phyloP scores from a whole-genome alignment of 2,113 vertebrate species.

The Dissostichus mawsoni region DNA sequence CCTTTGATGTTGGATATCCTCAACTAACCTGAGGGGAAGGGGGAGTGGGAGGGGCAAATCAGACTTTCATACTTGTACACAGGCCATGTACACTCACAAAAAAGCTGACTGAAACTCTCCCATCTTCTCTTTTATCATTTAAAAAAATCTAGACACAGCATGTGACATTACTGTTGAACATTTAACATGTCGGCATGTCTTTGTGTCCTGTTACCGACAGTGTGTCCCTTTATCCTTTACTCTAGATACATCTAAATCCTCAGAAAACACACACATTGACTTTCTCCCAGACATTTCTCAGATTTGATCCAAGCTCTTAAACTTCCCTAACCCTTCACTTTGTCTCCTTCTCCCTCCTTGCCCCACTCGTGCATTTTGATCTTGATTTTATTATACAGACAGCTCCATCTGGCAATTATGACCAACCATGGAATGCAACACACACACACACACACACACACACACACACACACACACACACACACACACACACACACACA shows the following conservation, averaged over 20 bases:
- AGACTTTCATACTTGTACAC: constrained; percentile 2
- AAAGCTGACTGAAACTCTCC: not conserved
- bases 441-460: constrained; percentile 4
- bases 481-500: not conserved
- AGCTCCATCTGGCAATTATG: constrained; percentile 51
- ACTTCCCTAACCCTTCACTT: constrained; percentile 16
- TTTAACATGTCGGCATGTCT: not conserved
- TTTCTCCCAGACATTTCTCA: constrained; percentile 33
- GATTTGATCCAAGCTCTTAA: constrained; percentile 14
- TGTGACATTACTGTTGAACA: constrained; percentile 12
- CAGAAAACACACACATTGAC: constrained; percentile 12
- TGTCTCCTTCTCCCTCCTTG: constrained; percentile 23
- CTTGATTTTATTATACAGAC: constrained; percentile 46
- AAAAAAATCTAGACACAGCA: not conserved
- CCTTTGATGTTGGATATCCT: constrained; percentile 64
- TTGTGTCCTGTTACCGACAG: not conserved
- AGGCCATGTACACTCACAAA: not conserved
- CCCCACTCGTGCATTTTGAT: constrained; percentile 8
- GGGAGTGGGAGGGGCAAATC: not conserved
- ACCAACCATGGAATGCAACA: constrained; percentile 41
- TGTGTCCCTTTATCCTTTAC: not conserved
- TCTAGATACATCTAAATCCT: constrained; percentile 6
- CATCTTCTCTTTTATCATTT: not conserved
- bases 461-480: constrained; percentile 1
- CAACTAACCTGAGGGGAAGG: constrained; percentile 31